Evolutionary conservation across 2,113 vertebrate species (phyloP).

Genomic region (Cheirogaleus medius): DNA sequence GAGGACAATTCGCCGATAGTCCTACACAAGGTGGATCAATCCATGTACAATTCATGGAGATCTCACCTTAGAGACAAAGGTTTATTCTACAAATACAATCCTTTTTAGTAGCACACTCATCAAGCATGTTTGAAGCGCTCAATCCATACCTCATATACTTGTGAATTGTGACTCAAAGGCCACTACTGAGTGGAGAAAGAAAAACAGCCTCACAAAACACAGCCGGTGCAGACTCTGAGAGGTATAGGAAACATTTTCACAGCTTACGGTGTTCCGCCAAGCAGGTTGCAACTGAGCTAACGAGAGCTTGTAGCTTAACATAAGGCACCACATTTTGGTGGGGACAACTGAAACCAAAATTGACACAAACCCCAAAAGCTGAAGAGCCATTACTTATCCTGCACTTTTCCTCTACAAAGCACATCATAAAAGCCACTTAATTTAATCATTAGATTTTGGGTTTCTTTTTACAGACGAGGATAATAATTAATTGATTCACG

Average conservation of each 20-base stretch:
- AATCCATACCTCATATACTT: not conserved
- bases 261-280: constrained; percentile 14
- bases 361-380: not conserved
- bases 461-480: not conserved
- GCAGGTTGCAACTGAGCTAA: constrained; percentile 21
- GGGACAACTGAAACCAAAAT: constrained; percentile 37
- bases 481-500: not conserved
- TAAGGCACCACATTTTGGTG: constrained; percentile 36
- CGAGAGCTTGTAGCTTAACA: constrained; percentile 61
- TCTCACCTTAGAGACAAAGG: not conserved
- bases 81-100: not conserved
- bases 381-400: not conserved
- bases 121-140: not conserved
- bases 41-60: not conserved
- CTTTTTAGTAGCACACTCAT: not conserved
- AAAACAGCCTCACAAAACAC: not conserved
- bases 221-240: constrained; percentile 27
- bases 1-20: not conserved
- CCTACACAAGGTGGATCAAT: not conserved
- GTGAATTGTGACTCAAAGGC: constrained; percentile 20
- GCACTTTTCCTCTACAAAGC: not conserved
- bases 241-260: constrained; percentile 48
- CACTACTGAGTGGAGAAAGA: not conserved
- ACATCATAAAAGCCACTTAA: not conserved
- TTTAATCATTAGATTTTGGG: constrained; percentile 23